phyloP scores from a whole-genome alignment of 1,140 invertebrate species.

The Phymastichus coffea region DNA sequence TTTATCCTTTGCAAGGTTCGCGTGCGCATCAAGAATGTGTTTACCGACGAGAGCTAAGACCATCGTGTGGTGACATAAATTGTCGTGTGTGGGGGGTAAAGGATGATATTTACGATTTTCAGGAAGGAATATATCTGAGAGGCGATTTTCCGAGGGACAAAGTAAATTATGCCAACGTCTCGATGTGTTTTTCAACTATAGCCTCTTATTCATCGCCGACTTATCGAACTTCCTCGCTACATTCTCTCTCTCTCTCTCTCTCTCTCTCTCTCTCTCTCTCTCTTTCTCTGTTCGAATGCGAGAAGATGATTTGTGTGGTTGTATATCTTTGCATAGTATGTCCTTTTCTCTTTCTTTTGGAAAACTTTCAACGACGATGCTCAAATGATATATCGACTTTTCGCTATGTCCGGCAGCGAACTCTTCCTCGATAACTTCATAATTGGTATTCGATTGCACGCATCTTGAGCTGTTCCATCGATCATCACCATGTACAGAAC shows the following conservation, averaged over 20 bases:
- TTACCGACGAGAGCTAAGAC: no score
- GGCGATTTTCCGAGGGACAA: no score
- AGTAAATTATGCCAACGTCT: conserved; percentile 12
- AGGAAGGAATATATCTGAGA: no score
- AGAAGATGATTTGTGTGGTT: conserved; percentile 12
- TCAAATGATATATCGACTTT: conserved; percentile 37
- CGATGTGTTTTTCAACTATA: not conserved
- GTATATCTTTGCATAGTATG: conserved; percentile 4
- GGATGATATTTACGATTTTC: conserved; percentile 10
- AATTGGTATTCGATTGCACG: conserved; percentile 32
- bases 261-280: not conserved
- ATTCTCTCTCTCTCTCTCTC: no score
- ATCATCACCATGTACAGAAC: no score
- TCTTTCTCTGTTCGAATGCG: not conserved
- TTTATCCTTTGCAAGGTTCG: conserved; percentile 5
- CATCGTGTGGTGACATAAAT: conserved; percentile 8
- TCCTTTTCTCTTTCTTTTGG: not conserved
- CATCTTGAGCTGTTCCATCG: conserved; percentile 28
- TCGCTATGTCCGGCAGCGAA: conserved; percentile 12
- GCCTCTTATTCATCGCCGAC: conserved; percentile 3
- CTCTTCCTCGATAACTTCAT: conserved; percentile 36
- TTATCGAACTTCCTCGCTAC: not conserved
- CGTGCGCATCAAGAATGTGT: no score
- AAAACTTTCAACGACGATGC: no score
- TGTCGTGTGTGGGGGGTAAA: no score